Base-by-base conservation (phyloP, 2,113 vertebrate genomes). In the Lagenorhynchus albirostris region DNA sequence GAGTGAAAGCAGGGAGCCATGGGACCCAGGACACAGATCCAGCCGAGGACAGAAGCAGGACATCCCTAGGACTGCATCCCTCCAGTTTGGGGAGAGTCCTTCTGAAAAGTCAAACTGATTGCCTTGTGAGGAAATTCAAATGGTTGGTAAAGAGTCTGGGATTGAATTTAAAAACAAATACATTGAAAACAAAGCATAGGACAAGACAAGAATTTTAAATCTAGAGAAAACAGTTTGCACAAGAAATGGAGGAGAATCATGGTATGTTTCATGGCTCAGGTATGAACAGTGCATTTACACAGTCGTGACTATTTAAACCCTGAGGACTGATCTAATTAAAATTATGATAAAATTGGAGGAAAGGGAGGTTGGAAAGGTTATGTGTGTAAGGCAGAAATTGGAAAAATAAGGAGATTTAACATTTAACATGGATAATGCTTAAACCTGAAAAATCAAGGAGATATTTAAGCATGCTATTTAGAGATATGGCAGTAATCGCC, bases 61-160 rank as follows among this genome's bases (percentile, higher is more conserved):
- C 9, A 36, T 2, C 50, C 33, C 36, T 2, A 31, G 26, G 70
- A 26, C 0, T 0, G 21, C 13, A 2, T 23, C 13, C 62, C 55
- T 29, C 62, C 55, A 10, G 68, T 18, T 8, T 1, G 25, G 13
- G 2, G 10, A 81, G 36, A 36, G 7, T 62, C 10, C 47, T 47
- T 63, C 63, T 31, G 13, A 50, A 33, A 91, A 63, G 20, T 20
- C 81, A 53, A n/a, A 55, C 25, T 0, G 1, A n/a, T n/a, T 9
- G 8, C 26, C 26, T n/a, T 21, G 15, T 12, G 5, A 71, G 63
- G n/a, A 25, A 15, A 68, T 76, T 17, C 60, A 60, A n/a, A 38
- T 26, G 8, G 29, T 15, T 3, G 6, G 15, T 55, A 7, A 83
- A 33, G 31, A 73, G 58, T 12, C n/a, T n/a, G 33, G 67, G 87